Conservation (phyloP, 2,797 vertebrate genomes). For the Gouania willdenowi region DNA sequence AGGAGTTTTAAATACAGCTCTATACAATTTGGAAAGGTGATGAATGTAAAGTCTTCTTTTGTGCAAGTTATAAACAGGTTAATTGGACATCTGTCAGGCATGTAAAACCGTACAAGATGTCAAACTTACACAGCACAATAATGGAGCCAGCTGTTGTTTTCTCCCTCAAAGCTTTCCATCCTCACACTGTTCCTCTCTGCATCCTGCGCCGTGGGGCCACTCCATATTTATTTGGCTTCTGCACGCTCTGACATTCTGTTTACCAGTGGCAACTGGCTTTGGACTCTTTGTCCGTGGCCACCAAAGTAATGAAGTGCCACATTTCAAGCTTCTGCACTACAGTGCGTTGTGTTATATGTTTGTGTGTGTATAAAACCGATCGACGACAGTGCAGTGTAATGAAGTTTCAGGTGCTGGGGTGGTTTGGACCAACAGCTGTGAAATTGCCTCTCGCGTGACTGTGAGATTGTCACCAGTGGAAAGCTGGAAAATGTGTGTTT, state of each 20-base stretch:
- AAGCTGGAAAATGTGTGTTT: slow-evolving; percentile 13
- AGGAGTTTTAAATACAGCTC: too few relatives aligned
- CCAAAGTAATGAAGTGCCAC: slow-evolving; percentile 30
- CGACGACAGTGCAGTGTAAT: slow-evolving; percentile 23
- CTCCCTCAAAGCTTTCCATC: too few relatives aligned
- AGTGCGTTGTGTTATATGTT: slow-evolving; percentile 1
- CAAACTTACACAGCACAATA: too few relatives aligned
- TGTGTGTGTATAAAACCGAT: slow-evolving; percentile 12
- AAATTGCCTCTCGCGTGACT: slow-evolving; percentile 66
- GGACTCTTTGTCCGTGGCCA: slow-evolving; percentile 4
- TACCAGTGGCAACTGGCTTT: slow-evolving; percentile 9
- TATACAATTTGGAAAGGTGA: too few relatives aligned
- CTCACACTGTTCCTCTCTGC: slow-evolving; percentile 2
- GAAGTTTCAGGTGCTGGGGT: slow-evolving; percentile 47
- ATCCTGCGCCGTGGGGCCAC: not conserved
- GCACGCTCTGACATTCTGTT: slow-evolving; percentile 7
- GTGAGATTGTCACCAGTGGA: slow-evolving; percentile 9
- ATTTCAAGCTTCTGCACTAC: slow-evolving; percentile 10
- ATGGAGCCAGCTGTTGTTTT: too few relatives aligned
- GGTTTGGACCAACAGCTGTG: slow-evolving; percentile 63
- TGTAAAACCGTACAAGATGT: too few relatives aligned
- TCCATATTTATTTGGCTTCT: slow-evolving; percentile 1
- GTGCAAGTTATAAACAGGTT: too few relatives aligned
- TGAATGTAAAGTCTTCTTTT: too few relatives aligned
- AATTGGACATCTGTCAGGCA: too few relatives aligned